A percentile compares a stretch with the other conserved stretches of the same genome.
phyloP scores from a whole-genome alignment of 2,797 vertebrate genomes.

The Tragelaphus oryx region DNA sequence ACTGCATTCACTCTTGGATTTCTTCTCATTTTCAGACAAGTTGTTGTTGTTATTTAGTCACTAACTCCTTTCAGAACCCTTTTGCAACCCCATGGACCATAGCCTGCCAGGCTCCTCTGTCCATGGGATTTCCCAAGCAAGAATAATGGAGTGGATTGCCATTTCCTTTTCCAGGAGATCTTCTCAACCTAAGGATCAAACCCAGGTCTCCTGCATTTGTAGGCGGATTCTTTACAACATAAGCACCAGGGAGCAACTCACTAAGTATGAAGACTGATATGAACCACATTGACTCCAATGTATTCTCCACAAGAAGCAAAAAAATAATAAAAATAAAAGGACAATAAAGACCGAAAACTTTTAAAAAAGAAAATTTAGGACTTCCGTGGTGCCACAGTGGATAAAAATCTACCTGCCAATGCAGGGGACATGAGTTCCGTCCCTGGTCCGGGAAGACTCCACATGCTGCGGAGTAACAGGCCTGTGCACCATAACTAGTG shows the following conservation, averaged over 20 bases:
- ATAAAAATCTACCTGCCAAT: neutral
- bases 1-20: neutral
- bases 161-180: neutral
- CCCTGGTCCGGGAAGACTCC: neutral
- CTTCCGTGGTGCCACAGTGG: neutral
- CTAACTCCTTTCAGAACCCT: neutral
- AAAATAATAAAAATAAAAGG: neutral
- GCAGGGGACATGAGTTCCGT: neutral
- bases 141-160: neutral
- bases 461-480: neutral
- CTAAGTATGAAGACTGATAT: neutral
- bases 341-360: neutral
- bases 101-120: neutral
- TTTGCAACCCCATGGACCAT: neutral
- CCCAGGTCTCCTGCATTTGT: neutral
- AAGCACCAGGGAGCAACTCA: neutral
- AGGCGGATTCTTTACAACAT: neutral
- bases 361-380: neutral
- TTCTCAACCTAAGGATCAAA: neutral
- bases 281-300: fast-evolving
- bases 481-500: neutral
- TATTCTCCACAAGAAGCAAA: neutral
- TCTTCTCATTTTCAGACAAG: neutral
- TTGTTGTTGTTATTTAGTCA: neutral
- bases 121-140: neutral